A percentile compares a stretch with the other conserved stretches of the same genome.
Evolutionary conservation across 37 sponge, comb jelly and placozoan genomes (phyloP).

Genomic region (Spongilla lacustris): DNA sequence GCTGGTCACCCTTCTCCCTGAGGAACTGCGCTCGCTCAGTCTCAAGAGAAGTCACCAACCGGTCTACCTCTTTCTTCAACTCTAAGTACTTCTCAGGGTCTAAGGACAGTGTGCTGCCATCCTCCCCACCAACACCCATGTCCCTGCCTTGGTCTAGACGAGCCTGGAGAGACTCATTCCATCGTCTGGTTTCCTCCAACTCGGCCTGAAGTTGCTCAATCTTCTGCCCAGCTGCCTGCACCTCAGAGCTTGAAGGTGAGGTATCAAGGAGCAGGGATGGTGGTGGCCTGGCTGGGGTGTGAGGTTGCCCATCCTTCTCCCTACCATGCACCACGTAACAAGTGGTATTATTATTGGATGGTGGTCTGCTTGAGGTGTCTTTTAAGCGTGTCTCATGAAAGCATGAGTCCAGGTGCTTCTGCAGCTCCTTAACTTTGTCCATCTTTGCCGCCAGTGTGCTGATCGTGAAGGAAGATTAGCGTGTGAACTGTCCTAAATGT

Average conservation of each 20-base stretch:
- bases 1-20: constrained; percentile 23
- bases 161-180: constrained; percentile 48
- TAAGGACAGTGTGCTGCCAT: background rate
- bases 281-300: background rate
- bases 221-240: constrained; percentile 25
- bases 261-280: background rate
- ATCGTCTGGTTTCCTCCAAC: constrained; percentile 39
- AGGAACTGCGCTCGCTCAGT: constrained; percentile 41
- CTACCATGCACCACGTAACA: background rate
- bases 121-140: constrained; percentile 38
- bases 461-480: background rate
- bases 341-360: background rate
- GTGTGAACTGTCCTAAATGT: too few relatives aligned
- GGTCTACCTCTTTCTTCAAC: constrained; percentile 29
- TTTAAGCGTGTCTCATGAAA: background rate
- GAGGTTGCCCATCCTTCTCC: constrained; percentile 3
- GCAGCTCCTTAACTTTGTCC: background rate
- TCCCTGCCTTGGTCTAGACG: constrained; percentile 27
- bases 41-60: constrained; percentile 38
- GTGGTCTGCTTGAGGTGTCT: background rate
- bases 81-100: constrained; percentile 1
- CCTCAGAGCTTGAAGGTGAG: constrained; percentile 5
- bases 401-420: background rate
- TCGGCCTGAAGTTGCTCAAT: constrained; percentile 36
- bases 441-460: background rate